Evolutionary conservation across 2,888 invertebrate genomes (phyloP).

Genomic region (Drosophila phalerata): DNA sequence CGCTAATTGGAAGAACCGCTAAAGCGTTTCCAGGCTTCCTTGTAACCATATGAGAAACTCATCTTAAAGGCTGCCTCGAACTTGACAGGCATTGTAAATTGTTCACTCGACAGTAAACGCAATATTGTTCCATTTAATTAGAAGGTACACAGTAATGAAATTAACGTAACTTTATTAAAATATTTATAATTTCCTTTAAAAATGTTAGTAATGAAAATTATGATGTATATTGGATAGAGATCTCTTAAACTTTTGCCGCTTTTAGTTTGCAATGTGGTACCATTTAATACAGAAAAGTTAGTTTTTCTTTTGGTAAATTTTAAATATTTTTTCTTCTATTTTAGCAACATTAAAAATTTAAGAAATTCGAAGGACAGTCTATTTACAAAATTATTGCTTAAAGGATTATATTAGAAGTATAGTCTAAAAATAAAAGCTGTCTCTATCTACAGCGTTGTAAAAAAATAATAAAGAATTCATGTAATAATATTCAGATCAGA

Average conservation of each 20-base stretch:
- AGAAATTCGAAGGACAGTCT: too few relatives aligned
- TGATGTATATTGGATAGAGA: neutral
- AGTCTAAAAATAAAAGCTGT: too few relatives aligned
- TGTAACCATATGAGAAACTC: slow-evolving; percentile 2
- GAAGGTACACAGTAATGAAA: neutral
- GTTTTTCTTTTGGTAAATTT: too few relatives aligned
- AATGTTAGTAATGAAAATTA: neutral
- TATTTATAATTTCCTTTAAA: neutral
- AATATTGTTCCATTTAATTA: neutral
- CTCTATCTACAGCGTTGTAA: neutral
- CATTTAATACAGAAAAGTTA: neutral
- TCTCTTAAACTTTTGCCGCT: too few relatives aligned
- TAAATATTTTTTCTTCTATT: too few relatives aligned
- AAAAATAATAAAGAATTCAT: neutral
- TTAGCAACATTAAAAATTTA: too few relatives aligned
- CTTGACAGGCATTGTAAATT: too few relatives aligned
- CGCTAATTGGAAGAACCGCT: slow-evolving; percentile 52
- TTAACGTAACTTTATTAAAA: neutral
- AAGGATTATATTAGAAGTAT: too few relatives aligned
- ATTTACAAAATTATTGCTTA: too few relatives aligned
- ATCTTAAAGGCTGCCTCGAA: neutral
- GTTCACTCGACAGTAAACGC: neutral
- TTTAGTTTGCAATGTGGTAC: neutral
- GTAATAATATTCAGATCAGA: neutral
- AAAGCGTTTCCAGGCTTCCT: slow-evolving; percentile 29